These are phyloP conservation scores for Pagrus major DNA, from an alignment of 2,113 vertebrate species.

Conservation along the genomic window DNA sequence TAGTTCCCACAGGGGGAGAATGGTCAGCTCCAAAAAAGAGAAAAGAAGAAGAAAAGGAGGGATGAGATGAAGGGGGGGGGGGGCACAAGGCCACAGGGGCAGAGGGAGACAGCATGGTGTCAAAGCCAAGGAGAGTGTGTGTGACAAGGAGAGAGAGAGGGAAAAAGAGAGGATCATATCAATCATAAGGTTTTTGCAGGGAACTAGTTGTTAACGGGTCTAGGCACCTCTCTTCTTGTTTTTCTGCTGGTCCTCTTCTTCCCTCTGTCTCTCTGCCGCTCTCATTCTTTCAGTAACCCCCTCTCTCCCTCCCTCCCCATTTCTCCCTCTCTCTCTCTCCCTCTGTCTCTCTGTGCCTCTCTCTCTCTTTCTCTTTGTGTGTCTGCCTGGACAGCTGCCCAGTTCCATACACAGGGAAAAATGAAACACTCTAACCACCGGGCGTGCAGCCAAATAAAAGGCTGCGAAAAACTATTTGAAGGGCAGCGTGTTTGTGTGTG, in stretches of 20 bases:
- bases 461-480: constrained; percentile 85
- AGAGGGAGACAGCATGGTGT: constrained; percentile 76
- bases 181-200: constrained; percentile 83
- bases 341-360: constrained; percentile 26
- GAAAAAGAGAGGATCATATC: constrained; percentile 82
- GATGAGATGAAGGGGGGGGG: constrained; percentile 59
- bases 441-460: constrained; percentile 87
- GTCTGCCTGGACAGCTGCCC: constrained; percentile 96
- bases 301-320: constrained; percentile 36
- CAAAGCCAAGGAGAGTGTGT: constrained; percentile 81
- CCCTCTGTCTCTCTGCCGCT: constrained; percentile 59
- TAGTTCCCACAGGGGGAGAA: constrained; percentile 88
- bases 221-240: constrained; percentile 76
- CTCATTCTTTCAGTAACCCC: constrained; percentile 73
- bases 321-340: constrained; percentile 43
- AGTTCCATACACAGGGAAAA: constrained; percentile 91
- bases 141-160: constrained; percentile 52
- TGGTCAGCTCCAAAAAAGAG: constrained; percentile 85
- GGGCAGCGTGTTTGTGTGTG: constrained; percentile 76
- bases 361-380: constrained; percentile 79
- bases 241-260: constrained; percentile 68
- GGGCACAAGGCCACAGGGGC: constrained; percentile 73
- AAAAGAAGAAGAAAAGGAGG: constrained; percentile 72
- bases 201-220: constrained; percentile 82
- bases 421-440: constrained; percentile 87